Evolutionary conservation across 1,140 invertebrate species (phyloP).

Genomic region (Calliphora vicina): DNA sequence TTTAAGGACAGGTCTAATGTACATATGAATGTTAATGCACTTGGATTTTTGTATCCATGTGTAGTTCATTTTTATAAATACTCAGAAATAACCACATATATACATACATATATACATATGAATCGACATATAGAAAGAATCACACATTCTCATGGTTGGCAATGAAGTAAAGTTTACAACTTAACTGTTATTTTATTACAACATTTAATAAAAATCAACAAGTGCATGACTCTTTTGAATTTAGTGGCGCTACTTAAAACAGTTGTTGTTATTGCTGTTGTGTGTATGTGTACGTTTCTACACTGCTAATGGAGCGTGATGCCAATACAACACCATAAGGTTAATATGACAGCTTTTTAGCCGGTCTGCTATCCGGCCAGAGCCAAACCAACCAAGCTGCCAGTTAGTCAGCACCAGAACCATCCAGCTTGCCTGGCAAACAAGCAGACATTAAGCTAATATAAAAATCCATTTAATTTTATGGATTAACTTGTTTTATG

Average conservation of each 20-base stretch:
- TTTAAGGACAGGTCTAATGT: too few relatives aligned
- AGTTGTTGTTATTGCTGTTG: conserved; percentile 34
- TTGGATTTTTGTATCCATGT: too few relatives aligned
- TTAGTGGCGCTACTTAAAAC: conserved; percentile 47
- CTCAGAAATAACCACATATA: neutral
- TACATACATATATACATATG: too few relatives aligned
- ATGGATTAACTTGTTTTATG: conserved; percentile 30
- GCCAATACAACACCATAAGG: conserved; percentile 58
- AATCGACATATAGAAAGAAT: too few relatives aligned
- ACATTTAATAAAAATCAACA: conserved; percentile 63
- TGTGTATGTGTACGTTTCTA: conserved; percentile 29
- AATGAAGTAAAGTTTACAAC: conserved; percentile 54
- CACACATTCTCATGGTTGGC: neutral
- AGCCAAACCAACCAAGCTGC: neutral
- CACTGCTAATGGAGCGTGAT: conserved; percentile 60
- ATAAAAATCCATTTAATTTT: conserved; percentile 5
- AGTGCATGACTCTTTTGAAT: conserved; percentile 53
- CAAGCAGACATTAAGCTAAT: neutral
- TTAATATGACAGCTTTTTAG: conserved; percentile 43
- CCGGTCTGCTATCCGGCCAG: neutral
- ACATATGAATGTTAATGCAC: too few relatives aligned
- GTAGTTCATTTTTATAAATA: too few relatives aligned
- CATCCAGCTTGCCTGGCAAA: neutral
- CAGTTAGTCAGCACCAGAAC: neutral
- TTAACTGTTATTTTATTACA: conserved; percentile 63